Conservation (phyloP, 2,113 vertebrate genomes). For the Malaclemys terrapin region DNA sequence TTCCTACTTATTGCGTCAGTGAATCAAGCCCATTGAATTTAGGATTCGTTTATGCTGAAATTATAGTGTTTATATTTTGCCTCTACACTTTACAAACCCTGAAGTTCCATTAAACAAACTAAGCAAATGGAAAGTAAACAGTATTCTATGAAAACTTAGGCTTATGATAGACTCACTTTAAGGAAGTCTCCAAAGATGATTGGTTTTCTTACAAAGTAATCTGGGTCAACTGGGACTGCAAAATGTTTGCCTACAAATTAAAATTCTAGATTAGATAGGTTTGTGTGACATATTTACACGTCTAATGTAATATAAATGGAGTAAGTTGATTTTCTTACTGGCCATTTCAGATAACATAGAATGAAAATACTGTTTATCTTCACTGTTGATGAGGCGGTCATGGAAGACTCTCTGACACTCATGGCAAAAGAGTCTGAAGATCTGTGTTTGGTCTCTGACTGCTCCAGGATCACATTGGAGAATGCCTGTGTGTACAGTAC, state of each 20-base stretch:
- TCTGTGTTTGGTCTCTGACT: slow-evolving; percentile 83
- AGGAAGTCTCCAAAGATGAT: slow-evolving; percentile 91
- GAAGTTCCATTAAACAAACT: neutral
- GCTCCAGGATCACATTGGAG: slow-evolving; percentile 84
- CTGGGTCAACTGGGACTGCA: slow-evolving; percentile 80
- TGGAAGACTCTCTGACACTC: slow-evolving; percentile 90
- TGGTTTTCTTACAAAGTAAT: slow-evolving; percentile 81
- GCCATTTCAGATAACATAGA: slow-evolving; percentile 87
- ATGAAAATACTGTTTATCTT: slow-evolving; percentile 89
- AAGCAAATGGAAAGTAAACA: neutral
- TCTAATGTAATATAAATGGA: neutral
- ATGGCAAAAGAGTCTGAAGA: slow-evolving; percentile 89
- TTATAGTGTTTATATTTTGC: neutral
- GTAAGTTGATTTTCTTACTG: slow-evolving; percentile 75
- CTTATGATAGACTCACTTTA: slow-evolving; percentile 75
- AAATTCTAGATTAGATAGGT: slow-evolving; percentile 6
- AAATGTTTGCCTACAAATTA: slow-evolving; percentile 84
- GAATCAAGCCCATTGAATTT: neutral
- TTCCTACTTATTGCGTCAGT: neutral
- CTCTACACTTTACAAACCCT: neutral
- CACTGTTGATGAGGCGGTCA: slow-evolving; percentile 86
- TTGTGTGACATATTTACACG: neutral
- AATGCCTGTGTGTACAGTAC: slow-evolving; percentile 75
- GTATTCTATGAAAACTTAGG: neutral
- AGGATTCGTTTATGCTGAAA: neutral